Percentiles rank a stretch among this genome's conserved stretches.
Evolutionary conservation across 2,113 vertebrate genomes (phyloP).

Genomic region (Pollachius pollachius): DNA sequence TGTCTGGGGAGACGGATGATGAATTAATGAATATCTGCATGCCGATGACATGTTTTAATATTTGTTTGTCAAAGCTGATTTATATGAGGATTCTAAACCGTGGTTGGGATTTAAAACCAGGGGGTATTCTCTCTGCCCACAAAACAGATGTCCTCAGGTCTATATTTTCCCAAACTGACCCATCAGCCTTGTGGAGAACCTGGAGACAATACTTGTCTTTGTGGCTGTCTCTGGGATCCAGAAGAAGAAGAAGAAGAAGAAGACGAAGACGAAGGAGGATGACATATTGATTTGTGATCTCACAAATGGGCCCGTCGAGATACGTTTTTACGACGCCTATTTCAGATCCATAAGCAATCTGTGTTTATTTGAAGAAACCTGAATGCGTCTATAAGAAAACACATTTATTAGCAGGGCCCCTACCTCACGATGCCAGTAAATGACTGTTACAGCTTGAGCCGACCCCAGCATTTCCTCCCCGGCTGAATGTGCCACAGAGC

Average conservation of each 20-base stretch:
- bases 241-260: background rate
- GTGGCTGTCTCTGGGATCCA: background rate
- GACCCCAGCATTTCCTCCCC: conserved; percentile 51
- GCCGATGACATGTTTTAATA: background rate
- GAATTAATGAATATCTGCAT: conserved; percentile 12
- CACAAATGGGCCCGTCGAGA: conserved; percentile 29
- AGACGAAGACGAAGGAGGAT: conserved; percentile 29
- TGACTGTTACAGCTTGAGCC: conserved; percentile 47
- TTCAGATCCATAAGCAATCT: conserved; percentile 47
- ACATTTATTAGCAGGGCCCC: conserved; percentile 44
- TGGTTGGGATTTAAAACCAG: too few relatives aligned
- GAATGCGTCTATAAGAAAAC: conserved; percentile 46
- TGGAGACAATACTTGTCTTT: background rate
- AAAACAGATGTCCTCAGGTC: conserved; percentile 17
- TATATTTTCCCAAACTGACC: background rate
- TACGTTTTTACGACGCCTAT: conserved; percentile 48
- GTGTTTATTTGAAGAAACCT: conserved; percentile 49
- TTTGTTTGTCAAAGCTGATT: background rate
- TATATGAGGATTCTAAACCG: too few relatives aligned
- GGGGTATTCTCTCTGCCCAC: background rate
- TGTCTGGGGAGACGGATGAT: conserved; percentile 1
- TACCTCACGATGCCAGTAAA: conserved; percentile 43
- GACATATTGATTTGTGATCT: conserved; percentile 34
- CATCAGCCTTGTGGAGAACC: background rate
- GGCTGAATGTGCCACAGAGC: conserved; percentile 24